These are phyloP conservation scores for Ptyas mucosa DNA, from an alignment of 2,113 vertebrate genomes.

Conservation along the genomic window DNA sequence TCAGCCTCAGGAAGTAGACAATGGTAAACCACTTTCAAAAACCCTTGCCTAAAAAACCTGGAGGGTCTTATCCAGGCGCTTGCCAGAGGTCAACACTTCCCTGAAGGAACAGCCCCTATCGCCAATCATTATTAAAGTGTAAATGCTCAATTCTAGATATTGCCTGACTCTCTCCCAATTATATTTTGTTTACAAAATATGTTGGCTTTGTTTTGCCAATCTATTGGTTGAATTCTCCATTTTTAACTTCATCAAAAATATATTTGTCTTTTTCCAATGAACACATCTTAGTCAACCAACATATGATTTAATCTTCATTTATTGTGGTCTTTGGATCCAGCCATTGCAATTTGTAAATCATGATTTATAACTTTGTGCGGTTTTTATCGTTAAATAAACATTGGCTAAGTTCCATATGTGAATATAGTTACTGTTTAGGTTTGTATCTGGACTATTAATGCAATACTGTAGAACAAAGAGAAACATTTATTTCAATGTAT, in stretches of 20 bases:
- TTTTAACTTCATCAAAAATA: not conserved
- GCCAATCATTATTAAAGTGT: not conserved
- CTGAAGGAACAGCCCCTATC: not conserved
- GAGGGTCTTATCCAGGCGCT: not conserved
- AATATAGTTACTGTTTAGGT: not conserved
- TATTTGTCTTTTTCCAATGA: not conserved
- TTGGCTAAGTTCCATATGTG: not conserved
- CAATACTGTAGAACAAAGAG: not conserved
- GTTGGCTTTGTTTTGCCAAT: not conserved
- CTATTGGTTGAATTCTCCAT: not conserved
- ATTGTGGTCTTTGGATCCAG: not conserved
- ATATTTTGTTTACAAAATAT: constrained; percentile 9
- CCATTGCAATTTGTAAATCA: not conserved
- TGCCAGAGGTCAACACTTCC: not conserved
- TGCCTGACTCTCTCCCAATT: not conserved
- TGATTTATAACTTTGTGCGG: not conserved
- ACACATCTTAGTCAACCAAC: not conserved
- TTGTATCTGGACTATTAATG: not conserved
- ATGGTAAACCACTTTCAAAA: not conserved
- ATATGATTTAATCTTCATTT: not conserved
- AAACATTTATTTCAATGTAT: not conserved
- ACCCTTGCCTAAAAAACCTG: not conserved
- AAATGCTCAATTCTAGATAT: not conserved
- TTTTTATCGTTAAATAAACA: not conserved
- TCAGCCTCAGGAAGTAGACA: not conserved